These are phyloP conservation scores for Poicephalus gulielmi DNA, from an alignment of 2,113 vertebrate genomes.

Conservation along the genomic window DNA sequence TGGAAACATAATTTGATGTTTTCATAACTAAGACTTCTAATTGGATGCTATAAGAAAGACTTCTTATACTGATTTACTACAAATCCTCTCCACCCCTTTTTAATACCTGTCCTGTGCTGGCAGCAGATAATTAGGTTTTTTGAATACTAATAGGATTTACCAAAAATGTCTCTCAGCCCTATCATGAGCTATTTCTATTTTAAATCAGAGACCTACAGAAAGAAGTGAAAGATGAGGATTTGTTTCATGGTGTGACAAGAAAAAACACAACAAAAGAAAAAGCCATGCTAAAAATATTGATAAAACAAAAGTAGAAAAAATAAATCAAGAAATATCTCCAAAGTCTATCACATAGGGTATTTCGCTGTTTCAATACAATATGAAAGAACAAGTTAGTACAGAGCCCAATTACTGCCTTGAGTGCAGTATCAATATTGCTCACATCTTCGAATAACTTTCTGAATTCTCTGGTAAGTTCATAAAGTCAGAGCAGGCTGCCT, in stretches of 20 bases:
- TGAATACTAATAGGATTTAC: neutral
- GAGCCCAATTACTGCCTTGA: conserved; percentile 27
- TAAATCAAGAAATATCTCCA: neutral
- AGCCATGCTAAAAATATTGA: neutral
- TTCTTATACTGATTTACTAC: neutral
- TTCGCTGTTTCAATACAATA: neutral
- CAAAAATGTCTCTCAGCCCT: neutral
- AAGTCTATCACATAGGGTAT: neutral
- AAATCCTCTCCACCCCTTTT: neutral
- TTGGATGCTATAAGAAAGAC: neutral
- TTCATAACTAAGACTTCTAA: neutral
- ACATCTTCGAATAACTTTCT: neutral
- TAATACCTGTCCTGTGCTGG: neutral
- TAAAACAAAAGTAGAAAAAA: conserved; percentile 11
- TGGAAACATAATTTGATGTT: neutral
- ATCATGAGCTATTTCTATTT: neutral
- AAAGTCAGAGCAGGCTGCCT: neutral
- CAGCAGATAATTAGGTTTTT: neutral
- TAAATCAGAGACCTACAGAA: neutral
- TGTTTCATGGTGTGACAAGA: neutral
- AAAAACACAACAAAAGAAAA: neutral
- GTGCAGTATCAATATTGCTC: conserved; percentile 11
- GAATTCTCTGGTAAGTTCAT: conserved; percentile 16
- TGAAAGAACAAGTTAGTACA: conserved; percentile 6
- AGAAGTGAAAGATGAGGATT: neutral